A percentile compares a stretch with the other conserved stretches of the same genome.
Evolutionary conservation across 2,888 invertebrate species (phyloP).

Genomic region (Lycaena phlaeas): DNA sequence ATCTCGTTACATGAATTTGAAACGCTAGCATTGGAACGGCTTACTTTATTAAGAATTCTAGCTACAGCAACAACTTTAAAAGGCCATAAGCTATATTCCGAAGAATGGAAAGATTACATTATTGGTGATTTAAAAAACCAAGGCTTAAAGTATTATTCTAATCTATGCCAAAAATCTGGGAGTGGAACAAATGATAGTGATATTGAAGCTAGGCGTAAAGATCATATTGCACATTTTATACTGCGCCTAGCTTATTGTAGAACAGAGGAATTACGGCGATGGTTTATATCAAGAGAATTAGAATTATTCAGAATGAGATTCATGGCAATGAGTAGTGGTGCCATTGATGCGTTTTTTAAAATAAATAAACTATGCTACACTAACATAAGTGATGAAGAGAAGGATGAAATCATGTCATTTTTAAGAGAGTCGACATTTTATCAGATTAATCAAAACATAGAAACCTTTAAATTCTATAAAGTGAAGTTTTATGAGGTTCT

Average conservation of each 20-base stretch:
- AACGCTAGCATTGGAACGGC: slow-evolving; percentile 86
- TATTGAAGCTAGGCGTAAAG: slow-evolving; percentile 79
- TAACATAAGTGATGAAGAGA: slow-evolving; percentile 79
- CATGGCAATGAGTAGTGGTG: slow-evolving; percentile 74
- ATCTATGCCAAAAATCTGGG: slow-evolving; percentile 72
- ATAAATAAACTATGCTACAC: slow-evolving; percentile 78
- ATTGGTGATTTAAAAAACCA: slow-evolving; percentile 77
- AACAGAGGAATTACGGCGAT: slow-evolving; percentile 86
- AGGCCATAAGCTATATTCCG: slow-evolving; percentile 74
- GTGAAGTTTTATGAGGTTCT: slow-evolving; percentile 90
- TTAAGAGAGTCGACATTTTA: slow-evolving; percentile 76
- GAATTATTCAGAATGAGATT: slow-evolving; percentile 91
- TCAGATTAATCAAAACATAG: slow-evolving; percentile 70
- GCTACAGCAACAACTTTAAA: slow-evolving; percentile 80
- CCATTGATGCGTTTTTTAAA: slow-evolving; percentile 77
- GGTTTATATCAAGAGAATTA: slow-evolving; percentile 91
- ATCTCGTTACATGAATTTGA: slow-evolving; percentile 90
- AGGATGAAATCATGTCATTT: slow-evolving; percentile 71
- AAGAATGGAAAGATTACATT: slow-evolving; percentile 79
- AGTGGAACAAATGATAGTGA: slow-evolving; percentile 73
- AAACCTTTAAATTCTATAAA: slow-evolving; percentile 81
- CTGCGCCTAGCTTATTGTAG: slow-evolving; percentile 92
- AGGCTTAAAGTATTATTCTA: slow-evolving; percentile 76
- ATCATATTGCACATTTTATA: slow-evolving; percentile 95
- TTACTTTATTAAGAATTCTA: slow-evolving; percentile 83